Conservation (phyloP, 2,888 invertebrate genomes). For the Linnaemya tessellans region DNA sequence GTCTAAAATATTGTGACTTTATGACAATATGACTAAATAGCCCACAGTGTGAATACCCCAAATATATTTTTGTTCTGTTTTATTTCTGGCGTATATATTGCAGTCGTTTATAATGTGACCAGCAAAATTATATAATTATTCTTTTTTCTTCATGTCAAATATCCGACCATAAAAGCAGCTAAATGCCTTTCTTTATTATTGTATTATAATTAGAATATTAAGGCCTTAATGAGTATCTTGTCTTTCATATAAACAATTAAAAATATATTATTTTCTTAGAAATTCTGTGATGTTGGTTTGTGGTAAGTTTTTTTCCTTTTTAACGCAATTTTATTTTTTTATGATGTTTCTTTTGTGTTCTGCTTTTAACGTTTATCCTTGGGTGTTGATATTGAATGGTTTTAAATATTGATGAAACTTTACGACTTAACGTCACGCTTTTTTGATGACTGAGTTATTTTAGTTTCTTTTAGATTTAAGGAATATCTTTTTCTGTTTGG, state of each 20-base stretch:
- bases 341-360: slow-evolving; percentile 14
- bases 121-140: no score
- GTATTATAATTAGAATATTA: slow-evolving; percentile 15
- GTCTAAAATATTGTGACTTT: no score
- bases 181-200: slow-evolving; percentile 1
- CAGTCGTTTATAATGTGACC: no score
- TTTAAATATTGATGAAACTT: slow-evolving; percentile 74
- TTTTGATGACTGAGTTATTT: slow-evolving; percentile 79
- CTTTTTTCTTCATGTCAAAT: no score
- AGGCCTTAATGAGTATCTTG: slow-evolving; percentile 44
- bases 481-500: neutral
- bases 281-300: slow-evolving; percentile 21
- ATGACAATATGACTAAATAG: no score
- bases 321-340: slow-evolving; percentile 1
- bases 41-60: no score
- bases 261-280: neutral
- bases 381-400: slow-evolving; percentile 32
- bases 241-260: neutral
- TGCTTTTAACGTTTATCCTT: slow-evolving; percentile 17
- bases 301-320: neutral
- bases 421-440: slow-evolving; percentile 81
- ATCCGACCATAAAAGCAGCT: neutral
- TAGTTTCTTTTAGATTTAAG: neutral
- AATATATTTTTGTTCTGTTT: no score
- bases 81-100: no score